Evolutionary conservation across 2,113 vertebrate species (phyloP), one percentile per base, ranked within the genome.

Genomic region (Monarcha castaneiventris): DNA sequence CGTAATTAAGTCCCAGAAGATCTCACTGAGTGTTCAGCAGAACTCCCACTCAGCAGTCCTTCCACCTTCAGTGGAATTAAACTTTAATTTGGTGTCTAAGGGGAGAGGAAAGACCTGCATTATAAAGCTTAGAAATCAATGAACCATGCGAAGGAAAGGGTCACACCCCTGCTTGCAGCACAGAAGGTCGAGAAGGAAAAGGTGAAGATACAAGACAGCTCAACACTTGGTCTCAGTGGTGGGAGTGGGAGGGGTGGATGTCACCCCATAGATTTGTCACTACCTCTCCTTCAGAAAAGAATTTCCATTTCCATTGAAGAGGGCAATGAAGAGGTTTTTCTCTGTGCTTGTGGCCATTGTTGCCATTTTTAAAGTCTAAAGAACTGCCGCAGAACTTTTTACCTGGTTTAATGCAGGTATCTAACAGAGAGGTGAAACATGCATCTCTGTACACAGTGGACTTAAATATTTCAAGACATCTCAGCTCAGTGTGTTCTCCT

Each of bases 81-180:
- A 97, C 71, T 94, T 97, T 97, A 92, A 95, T 97, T 95, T 71
- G 76, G 75, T 95, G 97, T 96, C 95, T 86, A 91, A 95, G 93
- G 95, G 75, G 88, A 92, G 64, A 93, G 74, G 89, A 89, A 96
- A 92, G 73, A 56, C 68, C 54, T 90, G 84, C 51, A 61, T 69
- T 77, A 84, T 46, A 69, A 95, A 92, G 86, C 11, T 4, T 11
- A 55, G 84, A 94, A 96, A 93, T 93, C 93, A 89, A 58, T 81
- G 83, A 95, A 89, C 84, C 12, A 0, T 87, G 43, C 10, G 7
- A 91, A 86, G 71, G 68, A 75, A 89, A 91, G 69, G 66, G 72
- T 91, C 86, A 76, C 11, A 29, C 3, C 16, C 43, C 6, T 2
- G 6, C 27, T 44, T 66, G 62, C 49, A 32, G 49, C 49, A 49